Conservation (phyloP, 2,113 vertebrate genomes). For the Trichechus manatus region DNA sequence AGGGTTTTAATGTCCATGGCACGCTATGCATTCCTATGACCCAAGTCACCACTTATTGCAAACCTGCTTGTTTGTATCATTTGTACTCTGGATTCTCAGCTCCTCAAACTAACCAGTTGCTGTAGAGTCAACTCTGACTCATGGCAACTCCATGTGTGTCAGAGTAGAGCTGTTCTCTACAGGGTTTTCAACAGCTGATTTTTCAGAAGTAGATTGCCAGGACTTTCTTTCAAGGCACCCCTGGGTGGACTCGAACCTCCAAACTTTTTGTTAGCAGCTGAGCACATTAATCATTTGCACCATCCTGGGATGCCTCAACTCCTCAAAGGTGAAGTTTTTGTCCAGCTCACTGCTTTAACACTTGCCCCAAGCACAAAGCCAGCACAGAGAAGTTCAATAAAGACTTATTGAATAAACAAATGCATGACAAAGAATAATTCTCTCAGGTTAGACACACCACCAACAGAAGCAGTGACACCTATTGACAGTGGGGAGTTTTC, state of each 20-base stretch:
- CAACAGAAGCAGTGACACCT: not conserved
- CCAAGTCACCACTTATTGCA: not conserved
- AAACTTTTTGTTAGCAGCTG: not conserved
- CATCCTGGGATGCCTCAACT: not conserved
- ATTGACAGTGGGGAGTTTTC: not conserved
- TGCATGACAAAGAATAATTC: not conserved
- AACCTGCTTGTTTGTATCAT: not conserved
- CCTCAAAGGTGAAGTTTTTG: not conserved
- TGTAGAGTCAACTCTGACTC: not conserved
- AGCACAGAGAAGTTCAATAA: not conserved
- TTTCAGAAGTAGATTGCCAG: not conserved
- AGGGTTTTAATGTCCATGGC: not conserved
- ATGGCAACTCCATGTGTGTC: not conserved
- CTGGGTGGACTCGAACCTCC: not conserved
- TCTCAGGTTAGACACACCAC: not conserved
- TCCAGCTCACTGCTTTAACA: not conserved
- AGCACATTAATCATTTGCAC: not conserved
- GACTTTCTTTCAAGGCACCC: not conserved
- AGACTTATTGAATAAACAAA: not conserved
- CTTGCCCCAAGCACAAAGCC: not conserved
- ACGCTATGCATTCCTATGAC: fast-evolving
- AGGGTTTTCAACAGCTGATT: not conserved
- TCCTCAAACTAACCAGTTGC: not conserved
- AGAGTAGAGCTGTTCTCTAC: not conserved
- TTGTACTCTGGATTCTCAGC: not conserved